phyloP scores from a whole-genome alignment of 1,140 invertebrate genomes.

The Zaprionus vittiger region DNA sequence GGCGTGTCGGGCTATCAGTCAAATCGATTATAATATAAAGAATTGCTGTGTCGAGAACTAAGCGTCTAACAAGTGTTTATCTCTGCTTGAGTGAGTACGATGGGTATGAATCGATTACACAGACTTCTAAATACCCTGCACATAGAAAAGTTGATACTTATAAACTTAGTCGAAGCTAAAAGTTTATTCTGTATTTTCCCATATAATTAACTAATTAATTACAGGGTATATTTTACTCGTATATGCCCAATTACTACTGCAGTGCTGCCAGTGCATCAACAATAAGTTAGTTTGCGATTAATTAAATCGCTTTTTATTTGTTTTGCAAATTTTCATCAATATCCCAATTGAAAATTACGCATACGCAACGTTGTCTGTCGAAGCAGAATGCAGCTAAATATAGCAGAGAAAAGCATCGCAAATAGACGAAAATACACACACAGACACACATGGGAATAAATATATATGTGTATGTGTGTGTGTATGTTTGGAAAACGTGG shows the following conservation, averaged over 20 bases:
- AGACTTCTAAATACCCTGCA: not conserved
- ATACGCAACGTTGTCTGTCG: conserved; percentile 28
- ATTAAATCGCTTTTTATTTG: conserved; percentile 27
- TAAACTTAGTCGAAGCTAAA: too few species aligned
- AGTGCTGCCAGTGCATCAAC: not conserved
- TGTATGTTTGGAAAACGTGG: conserved; percentile 43
- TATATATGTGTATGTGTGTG: not conserved
- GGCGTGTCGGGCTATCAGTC: not conserved
- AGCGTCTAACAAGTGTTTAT: not conserved
- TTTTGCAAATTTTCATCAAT: conserved; percentile 31
- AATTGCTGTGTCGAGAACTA: not conserved
- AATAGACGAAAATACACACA: conserved; percentile 13
- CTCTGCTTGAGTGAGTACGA: not conserved
- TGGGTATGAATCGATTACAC: not conserved
- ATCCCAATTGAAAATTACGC: conserved; percentile 55
- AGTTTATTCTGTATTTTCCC: too few species aligned
- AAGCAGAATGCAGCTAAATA: conserved; percentile 58
- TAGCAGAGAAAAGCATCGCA: conserved; percentile 30
- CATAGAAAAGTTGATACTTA: not conserved
- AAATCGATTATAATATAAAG: not conserved
- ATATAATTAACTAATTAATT: not conserved
- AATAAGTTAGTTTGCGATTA: conserved; percentile 1
- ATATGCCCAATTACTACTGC: not conserved
- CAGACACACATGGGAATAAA: conserved; percentile 1
- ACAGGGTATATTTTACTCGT: not conserved